Conservation (phyloP, 2,888 invertebrate genomes). For the Mesochorus sp. region DNA sequence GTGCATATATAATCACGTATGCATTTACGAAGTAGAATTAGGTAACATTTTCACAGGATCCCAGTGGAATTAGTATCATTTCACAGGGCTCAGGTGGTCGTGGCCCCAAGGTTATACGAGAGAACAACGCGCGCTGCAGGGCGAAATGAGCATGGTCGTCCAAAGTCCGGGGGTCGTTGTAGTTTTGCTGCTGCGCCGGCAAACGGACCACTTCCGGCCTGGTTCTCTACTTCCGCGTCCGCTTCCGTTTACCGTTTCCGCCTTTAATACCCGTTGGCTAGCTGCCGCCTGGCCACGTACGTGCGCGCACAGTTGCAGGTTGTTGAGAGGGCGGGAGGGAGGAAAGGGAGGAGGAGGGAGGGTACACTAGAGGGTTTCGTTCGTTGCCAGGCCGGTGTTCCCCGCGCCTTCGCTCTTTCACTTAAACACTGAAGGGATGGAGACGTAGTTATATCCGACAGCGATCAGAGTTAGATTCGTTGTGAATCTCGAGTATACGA, state of each 20-base stretch:
- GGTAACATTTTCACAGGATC: conserved; percentile 9
- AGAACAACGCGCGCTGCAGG: background rate
- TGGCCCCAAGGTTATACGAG: conserved; percentile 3
- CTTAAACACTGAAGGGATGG: background rate
- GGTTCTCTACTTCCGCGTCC: conserved; percentile 75
- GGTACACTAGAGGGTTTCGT: background rate
- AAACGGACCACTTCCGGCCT: conserved; percentile 76
- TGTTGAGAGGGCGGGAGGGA: conserved; percentile 3
- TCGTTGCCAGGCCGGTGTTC: conserved; percentile 5
- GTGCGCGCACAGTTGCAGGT: conserved; percentile 35
- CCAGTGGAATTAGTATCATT: conserved; percentile 12
- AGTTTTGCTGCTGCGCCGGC: conserved; percentile 65
- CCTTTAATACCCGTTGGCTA: conserved; percentile 75
- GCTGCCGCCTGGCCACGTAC: conserved; percentile 61
- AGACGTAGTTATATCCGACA: background rate
- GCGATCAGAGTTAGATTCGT: background rate
- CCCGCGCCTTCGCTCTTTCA: background rate
- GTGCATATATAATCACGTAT: background rate
- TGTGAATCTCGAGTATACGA: background rate
- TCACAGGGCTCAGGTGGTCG: background rate
- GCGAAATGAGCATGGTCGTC: conserved; percentile 25
- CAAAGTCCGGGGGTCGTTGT: conserved; percentile 29
- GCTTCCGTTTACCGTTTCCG: conserved; percentile 77
- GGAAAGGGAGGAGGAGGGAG: too few species aligned
- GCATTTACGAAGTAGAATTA: background rate